phyloP scores from a whole-genome alignment of 2,888 invertebrate genomes.

The Argynnis bischoffii region DNA sequence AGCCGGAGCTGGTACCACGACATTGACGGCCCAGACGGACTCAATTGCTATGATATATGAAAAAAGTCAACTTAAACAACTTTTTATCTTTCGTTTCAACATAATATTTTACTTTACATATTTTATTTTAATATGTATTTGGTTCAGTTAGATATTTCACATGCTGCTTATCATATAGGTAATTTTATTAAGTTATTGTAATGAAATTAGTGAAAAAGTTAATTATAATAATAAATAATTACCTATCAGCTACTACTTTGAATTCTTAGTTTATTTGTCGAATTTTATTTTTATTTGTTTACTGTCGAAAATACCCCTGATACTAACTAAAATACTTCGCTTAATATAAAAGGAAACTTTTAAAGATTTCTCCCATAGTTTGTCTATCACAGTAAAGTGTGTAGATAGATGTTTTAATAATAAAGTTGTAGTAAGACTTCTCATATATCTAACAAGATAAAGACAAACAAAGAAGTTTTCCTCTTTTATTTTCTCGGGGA shows the following conservation, averaged over 20 bases:
- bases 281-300: no score
- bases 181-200: no score
- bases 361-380: no score
- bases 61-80: background rate
- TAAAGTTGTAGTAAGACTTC: constrained; percentile 17
- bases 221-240: no score
- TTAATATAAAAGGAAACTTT: no score
- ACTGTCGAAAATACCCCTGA: no score
- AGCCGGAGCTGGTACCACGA: constrained; percentile 23
- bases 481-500: constrained; percentile 73
- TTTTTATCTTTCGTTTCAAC: background rate
- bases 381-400: constrained; percentile 1
- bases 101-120: background rate
- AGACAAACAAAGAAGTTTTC: constrained; percentile 69
- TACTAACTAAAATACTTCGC: no score
- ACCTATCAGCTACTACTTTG: no score
- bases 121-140: background rate
- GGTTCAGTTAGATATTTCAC: no score
- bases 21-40: constrained; percentile 19
- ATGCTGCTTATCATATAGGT: no score
- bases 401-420: constrained; percentile 21
- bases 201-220: no score
- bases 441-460: constrained; percentile 50
- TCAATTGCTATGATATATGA: background rate
- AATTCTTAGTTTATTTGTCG: no score